Percentiles rank a stretch among this genome's conserved stretches.
phyloP scores from a whole-genome alignment of 2,888 invertebrate species.

The Aspidapion aeneum region DNA sequence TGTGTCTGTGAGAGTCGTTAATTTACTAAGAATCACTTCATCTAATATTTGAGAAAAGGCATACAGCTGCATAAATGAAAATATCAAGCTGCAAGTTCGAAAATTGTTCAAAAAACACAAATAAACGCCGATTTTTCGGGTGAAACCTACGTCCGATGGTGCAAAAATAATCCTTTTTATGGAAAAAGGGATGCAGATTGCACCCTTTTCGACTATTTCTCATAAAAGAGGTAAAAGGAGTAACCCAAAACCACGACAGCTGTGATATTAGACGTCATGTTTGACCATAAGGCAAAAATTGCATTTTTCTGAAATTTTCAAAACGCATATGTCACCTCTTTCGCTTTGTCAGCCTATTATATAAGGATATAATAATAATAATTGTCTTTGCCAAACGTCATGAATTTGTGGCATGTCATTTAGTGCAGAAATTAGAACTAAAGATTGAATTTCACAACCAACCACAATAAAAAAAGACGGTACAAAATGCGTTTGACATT shows the following conservation, averaged over 20 bases:
- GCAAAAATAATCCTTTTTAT: conserved; percentile 20
- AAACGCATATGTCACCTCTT: neutral
- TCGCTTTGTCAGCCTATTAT: no score
- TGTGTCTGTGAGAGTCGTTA: no score
- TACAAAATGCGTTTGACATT: no score
- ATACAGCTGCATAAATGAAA: no score
- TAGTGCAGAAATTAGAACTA: no score
- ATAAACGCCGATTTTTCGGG: conserved; percentile 4
- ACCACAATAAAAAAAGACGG: no score
- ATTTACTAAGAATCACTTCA: no score
- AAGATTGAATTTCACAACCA: no score
- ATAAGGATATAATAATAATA: no score
- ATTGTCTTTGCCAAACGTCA: no score
- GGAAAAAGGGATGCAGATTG: neutral
- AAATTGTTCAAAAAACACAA: neutral
- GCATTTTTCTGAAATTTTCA: neutral
- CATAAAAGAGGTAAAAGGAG: neutral
- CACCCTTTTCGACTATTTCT: neutral
- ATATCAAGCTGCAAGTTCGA: neutral
- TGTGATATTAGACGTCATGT: neutral
- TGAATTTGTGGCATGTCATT: no score
- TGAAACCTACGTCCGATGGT: conserved; percentile 12
- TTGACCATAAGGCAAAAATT: neutral
- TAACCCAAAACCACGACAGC: neutral
- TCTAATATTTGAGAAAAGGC: no score